Conservation (phyloP, 23 tunicate genomes). For the Diplosoma virens region DNA sequence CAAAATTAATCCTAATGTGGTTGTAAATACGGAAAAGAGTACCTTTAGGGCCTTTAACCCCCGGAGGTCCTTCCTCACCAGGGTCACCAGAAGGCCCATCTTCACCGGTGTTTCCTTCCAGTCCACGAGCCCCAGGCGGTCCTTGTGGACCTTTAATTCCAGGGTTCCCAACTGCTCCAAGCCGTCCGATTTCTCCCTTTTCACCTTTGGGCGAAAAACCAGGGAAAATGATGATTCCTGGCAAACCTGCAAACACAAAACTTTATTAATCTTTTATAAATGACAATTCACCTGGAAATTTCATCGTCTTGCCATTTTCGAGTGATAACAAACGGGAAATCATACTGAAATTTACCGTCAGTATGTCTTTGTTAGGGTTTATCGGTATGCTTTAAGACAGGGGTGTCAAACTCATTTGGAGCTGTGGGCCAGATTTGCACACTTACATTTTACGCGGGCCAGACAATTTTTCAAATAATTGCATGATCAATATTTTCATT, state of each 20-base stretch:
- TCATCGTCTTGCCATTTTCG: too few species aligned
- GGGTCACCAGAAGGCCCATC: conserved; percentile 37
- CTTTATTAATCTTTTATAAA: too few species aligned
- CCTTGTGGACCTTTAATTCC: conserved; percentile 57
- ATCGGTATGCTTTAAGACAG: too few species aligned
- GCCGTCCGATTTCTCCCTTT: conserved; percentile 40
- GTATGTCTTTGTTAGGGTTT: too few species aligned
- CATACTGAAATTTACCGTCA: too few species aligned
- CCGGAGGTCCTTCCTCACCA: conserved; percentile 51
- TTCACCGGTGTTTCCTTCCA: conserved; percentile 20
- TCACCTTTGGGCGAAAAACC: conserved; percentile 35
- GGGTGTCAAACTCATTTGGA: too few species aligned
- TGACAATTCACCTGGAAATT: too few species aligned
- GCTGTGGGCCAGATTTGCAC: too few species aligned
- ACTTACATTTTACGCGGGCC: too few species aligned
- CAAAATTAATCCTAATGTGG: neutral
- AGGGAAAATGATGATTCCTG: conserved; percentile 4
- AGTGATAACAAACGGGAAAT: too few species aligned
- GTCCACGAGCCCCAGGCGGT: conserved; percentile 18
- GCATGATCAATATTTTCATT: too few species aligned
- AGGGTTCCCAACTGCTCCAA: conserved; percentile 31
- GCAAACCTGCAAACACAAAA: conserved; percentile 28
- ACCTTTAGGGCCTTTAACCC: conserved; percentile 21
- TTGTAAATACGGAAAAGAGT: neutral
- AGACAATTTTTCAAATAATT: too few species aligned